Percentiles rank a stretch among this genome's conserved stretches.
Evolutionary conservation across 2,888 invertebrate species (phyloP).

Genomic region (Drosophila melanocephala): DNA sequence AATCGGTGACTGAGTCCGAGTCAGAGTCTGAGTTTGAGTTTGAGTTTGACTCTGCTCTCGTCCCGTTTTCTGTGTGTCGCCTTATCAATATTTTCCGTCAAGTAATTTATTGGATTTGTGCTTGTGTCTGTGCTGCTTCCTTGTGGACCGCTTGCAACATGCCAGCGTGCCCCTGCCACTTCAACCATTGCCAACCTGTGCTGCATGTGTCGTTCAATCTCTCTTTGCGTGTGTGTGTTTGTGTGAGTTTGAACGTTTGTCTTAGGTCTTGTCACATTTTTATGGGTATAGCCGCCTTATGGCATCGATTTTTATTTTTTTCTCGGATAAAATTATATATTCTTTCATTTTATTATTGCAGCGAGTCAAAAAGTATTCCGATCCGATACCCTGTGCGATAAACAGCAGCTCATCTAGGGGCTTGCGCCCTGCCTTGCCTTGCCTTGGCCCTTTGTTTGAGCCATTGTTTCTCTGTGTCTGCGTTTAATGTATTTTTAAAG

Average conservation of each 20-base stretch:
- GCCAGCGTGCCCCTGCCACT: constrained; percentile 12
- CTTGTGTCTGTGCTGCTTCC: constrained; percentile 65
- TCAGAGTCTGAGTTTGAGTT: not conserved
- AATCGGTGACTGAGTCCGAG: constrained; percentile 5
- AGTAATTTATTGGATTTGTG: constrained; percentile 82
- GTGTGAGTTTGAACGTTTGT: constrained; percentile 61
- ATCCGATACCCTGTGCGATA: constrained; percentile 36
- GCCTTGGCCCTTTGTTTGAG: constrained; percentile 1
- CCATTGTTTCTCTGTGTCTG: constrained; percentile 29
- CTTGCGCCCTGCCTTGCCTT: not conserved
- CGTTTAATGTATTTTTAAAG: constrained; percentile 75
- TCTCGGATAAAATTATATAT: constrained; percentile 72
- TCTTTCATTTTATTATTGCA: constrained; percentile 65
- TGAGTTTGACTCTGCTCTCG: constrained; percentile 3
- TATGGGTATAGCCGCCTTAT: constrained; percentile 73
- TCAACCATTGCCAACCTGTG: constrained; percentile 26
- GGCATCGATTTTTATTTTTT: constrained; percentile 80
- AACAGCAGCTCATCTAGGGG: constrained; percentile 36
- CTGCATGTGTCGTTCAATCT: constrained; percentile 40
- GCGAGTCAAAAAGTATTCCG: constrained; percentile 20
- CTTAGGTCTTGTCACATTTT: constrained; percentile 79
- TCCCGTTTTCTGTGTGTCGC: constrained; percentile 50
- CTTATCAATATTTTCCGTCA: constrained; percentile 84
- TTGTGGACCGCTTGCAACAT: constrained; percentile 44
- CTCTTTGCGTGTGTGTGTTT: constrained; percentile 13